Evolutionary conservation across 2,113 vertebrate genomes (phyloP), one percentile per base, ranked within the genome.

Genomic region (Toxotes jaculatrix): DNA sequence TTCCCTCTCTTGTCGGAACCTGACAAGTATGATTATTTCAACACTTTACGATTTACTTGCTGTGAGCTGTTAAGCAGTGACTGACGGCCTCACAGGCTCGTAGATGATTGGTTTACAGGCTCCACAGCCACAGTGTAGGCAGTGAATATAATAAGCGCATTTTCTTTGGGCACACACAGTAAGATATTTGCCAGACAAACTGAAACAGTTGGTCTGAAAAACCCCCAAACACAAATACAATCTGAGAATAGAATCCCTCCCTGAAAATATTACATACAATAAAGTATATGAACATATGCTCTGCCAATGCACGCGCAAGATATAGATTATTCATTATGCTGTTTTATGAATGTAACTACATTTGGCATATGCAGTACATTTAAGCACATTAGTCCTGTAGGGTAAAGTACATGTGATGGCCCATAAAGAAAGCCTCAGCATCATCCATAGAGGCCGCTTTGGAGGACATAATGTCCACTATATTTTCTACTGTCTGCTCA

Each of bases 291-390:
- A 67, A 77, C 79, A 87, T 36, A 72, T 70, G 76, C 63, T 84
- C 61, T 34, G 32, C 32, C 47, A 40, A 16, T 66, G 67, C 74
- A 79, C 40, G 79, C 23, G 51, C 40, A 51, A 66, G 62, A 49
- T 67, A 74, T 90, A 51, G 64, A 88, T 90, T 79, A 77, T 93
- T 90, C 45, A 94, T 88, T 13, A 69, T 17, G 31, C 21, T 13
- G 27, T 16, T 17, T 61, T 23, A 23, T 60, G 51, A 76, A 60
- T 66, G 40, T 74, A 38, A 56, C 76, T 76, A 55, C 68, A 59
- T 75, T 61, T 79, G 73, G 43, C 62, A 59, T 57, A 68, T 63
- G 62, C 7, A 17, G 74, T 27, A 51, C 74, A 81, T 72, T 68
- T 2, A 45, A 66, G 77, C 69, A 56, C 72, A 78, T 88, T 61